Conservation (phyloP, 2,888 invertebrate species). For the Pemphredon lugubris region DNA sequence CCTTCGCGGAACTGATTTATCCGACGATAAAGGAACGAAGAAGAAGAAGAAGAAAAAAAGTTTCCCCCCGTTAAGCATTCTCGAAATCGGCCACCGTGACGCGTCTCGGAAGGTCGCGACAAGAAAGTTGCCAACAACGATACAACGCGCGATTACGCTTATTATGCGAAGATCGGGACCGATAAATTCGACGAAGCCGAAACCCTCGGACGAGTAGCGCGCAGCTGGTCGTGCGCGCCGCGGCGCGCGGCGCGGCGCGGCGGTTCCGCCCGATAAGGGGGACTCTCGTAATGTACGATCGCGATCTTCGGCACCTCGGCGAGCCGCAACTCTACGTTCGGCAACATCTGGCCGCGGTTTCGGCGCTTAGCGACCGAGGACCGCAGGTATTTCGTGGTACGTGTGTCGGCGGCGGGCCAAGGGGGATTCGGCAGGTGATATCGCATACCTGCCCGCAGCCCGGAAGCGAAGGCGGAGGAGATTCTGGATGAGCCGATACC, state of each 20-base stretch:
- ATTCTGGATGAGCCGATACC: constrained; percentile 22
- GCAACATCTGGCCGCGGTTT: constrained; percentile 79
- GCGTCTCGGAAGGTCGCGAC: constrained; percentile 11
- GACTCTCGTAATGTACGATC: constrained; percentile 63
- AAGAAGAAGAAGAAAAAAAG: constrained; percentile 39
- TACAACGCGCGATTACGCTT: constrained; percentile 76
- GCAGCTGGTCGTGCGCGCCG: constrained; percentile 62
- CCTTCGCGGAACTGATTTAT: too few relatives aligned
- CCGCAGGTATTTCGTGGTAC: constrained; percentile 64
- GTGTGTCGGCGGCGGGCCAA: constrained; percentile 29
- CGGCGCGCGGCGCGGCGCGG: too few relatives aligned
- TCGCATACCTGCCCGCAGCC: constrained; percentile 55
- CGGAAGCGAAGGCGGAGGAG: constrained; percentile 67
- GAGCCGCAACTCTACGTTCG: not conserved
- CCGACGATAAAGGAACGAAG: not conserved
- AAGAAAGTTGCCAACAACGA: constrained; percentile 64
- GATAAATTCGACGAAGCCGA: constrained; percentile 72
- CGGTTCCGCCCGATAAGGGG: constrained; percentile 37
- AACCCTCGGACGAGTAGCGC: constrained; percentile 23
- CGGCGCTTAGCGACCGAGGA: constrained; percentile 74
- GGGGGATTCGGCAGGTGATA: constrained; percentile 64
- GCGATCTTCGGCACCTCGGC: constrained; percentile 61
- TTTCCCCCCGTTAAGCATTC: constrained; percentile 2
- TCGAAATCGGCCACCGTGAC: constrained; percentile 18
- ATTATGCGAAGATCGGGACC: constrained; percentile 72